A percentile compares a stretch with the other conserved stretches of the same genome.
Conservation (phyloP, 2,888 invertebrate species). For the Labia minor region DNA sequence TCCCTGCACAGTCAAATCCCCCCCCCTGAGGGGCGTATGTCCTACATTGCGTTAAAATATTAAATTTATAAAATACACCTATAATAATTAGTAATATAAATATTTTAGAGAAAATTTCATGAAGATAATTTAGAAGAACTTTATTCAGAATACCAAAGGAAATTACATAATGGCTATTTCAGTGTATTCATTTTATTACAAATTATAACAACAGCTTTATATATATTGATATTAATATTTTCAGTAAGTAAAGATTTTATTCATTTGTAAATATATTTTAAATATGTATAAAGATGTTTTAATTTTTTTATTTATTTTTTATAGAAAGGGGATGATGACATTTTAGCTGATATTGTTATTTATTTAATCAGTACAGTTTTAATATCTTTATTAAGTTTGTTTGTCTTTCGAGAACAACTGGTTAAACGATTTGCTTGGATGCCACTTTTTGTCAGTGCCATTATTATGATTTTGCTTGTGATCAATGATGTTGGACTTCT, state of each 20-base stretch:
- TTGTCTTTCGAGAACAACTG: slow-evolving; percentile 40
- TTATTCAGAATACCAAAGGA: slow-evolving; percentile 63
- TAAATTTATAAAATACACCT: no score
- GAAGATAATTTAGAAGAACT: slow-evolving; percentile 62
- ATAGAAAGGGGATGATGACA: slow-evolving; percentile 33
- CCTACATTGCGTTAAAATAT: no score
- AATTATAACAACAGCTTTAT: slow-evolving; percentile 50
- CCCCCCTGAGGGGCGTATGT: no score
- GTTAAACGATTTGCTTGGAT: slow-evolving; percentile 36
- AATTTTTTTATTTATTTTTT: no score
- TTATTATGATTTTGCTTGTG: slow-evolving; percentile 41
- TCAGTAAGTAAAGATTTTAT: slow-evolving; percentile 33
- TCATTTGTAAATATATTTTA: background rate
- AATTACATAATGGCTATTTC: slow-evolving; percentile 65
- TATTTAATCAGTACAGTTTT: slow-evolving; percentile 38
- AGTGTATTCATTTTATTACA: slow-evolving; percentile 63
- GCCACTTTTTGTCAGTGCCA: slow-evolving; percentile 32
- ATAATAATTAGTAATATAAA: slow-evolving; percentile 22
- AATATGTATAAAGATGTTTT: no score
- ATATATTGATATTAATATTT: slow-evolving; percentile 46
- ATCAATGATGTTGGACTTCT: slow-evolving; percentile 53
- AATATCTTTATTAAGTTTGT: slow-evolving; percentile 37
- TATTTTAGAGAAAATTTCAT: slow-evolving; percentile 61
- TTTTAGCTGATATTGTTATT: slow-evolving; percentile 39
- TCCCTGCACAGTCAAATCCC: no score